These are phyloP conservation scores for Micropterix aruncella DNA, from an alignment of 2,888 invertebrate species.

Conservation along the genomic window DNA sequence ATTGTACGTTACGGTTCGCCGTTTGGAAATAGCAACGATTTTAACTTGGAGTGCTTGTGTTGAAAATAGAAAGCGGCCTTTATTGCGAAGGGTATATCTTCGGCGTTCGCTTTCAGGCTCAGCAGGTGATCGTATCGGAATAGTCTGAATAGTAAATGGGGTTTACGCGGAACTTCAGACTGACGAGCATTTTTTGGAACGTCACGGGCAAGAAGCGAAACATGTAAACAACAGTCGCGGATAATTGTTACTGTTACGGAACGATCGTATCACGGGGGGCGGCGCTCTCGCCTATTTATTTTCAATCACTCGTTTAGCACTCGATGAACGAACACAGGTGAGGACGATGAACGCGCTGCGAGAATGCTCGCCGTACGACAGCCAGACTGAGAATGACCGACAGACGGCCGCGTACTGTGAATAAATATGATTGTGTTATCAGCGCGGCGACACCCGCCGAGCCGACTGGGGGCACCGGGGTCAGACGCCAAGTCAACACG, in stretches of 20 bases:
- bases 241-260: slow-evolving; percentile 20
- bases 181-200: slow-evolving; percentile 36
- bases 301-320: too few species aligned
- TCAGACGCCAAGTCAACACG: background rate
- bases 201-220: slow-evolving; percentile 25
- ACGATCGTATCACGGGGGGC: slow-evolving; percentile 7
- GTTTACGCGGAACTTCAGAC: slow-evolving; percentile 40
- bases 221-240: slow-evolving; percentile 29
- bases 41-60: background rate
- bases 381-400: background rate
- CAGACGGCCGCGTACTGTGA: background rate
- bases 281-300: too few species aligned
- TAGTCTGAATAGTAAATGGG: slow-evolving; percentile 56
- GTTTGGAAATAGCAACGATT: too few species aligned
- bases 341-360: too few species aligned
- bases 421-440: background rate
- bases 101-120: slow-evolving; percentile 17
- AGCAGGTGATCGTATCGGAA: slow-evolving; percentile 42
- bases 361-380: background rate
- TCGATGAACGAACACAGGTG: too few species aligned
- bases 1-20: too few species aligned
- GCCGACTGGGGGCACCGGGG: background rate
- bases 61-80: background rate
- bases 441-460: background rate
- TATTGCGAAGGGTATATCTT: slow-evolving; percentile 6